These are phyloP conservation scores for Coreius guichenoti DNA, from an alignment of 2,797 vertebrate genomes.

Conservation along the genomic window DNA sequence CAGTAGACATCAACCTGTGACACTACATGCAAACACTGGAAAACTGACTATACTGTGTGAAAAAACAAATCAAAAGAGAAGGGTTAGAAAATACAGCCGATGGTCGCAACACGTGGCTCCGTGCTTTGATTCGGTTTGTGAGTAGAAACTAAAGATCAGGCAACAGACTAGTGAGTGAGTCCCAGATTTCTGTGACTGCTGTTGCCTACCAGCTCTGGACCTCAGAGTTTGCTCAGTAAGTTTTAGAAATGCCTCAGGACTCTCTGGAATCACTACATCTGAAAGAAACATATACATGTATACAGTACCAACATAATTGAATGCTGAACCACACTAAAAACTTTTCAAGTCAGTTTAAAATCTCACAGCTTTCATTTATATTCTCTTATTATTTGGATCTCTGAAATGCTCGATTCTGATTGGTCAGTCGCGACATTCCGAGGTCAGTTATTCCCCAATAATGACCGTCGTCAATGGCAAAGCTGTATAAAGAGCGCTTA, in stretches of 20 bases:
- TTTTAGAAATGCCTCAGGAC: constrained; percentile 95
- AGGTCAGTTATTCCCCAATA: not conserved
- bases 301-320: constrained; percentile 31
- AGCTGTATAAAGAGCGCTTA: no score
- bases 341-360: not conserved
- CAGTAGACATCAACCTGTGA: constrained; percentile 34
- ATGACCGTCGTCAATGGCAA: not conserved
- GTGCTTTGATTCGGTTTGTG: constrained; percentile 46
- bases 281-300: constrained; percentile 85
- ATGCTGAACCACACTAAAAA: constrained; percentile 29
- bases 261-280: constrained; percentile 97
- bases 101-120: not conserved
- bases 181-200: constrained; percentile 42
- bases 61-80: constrained; percentile 69
- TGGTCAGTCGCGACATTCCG: not conserved
- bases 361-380: not conserved
- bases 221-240: constrained; percentile 94
- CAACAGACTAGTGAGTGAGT: constrained; percentile 59
- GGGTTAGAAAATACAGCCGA: constrained; percentile 61
- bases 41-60: constrained; percentile 64
- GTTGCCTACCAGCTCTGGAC: constrained; percentile 88
- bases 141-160: constrained; percentile 66
- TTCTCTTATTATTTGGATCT: not conserved
- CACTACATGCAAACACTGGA: constrained; percentile 48
- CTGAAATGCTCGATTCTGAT: not conserved